Conservation (phyloP, 2,113 vertebrate species). For the Syngnathoides biaculeatus region DNA sequence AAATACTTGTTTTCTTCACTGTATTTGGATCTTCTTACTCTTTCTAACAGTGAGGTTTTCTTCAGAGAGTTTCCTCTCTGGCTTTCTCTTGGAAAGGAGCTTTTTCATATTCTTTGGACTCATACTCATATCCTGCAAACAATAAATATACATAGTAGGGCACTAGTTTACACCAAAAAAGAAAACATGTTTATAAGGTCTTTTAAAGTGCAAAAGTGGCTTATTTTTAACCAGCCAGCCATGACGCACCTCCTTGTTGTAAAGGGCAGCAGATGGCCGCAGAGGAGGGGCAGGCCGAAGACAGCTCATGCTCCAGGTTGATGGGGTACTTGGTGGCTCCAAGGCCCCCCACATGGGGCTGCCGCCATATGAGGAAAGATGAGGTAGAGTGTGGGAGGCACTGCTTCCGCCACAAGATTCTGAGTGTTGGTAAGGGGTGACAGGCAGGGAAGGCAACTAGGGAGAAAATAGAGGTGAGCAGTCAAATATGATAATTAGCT, state of each 20-base stretch:
- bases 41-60: conserved; percentile 92
- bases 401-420: conserved; percentile 79
- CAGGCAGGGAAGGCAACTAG: conserved; percentile 85
- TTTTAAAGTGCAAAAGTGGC: neutral
- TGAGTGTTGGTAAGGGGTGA: conserved; percentile 84
- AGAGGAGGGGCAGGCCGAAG: conserved; percentile 91
- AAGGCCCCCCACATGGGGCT: conserved; percentile 85
- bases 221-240: neutral
- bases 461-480: conserved; percentile 1
- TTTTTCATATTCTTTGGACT: conserved; percentile 98
- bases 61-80: conserved; percentile 93
- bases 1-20: no score
- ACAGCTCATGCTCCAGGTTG: conserved; percentile 96
- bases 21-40: conserved; percentile 82
- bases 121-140: conserved; percentile 85
- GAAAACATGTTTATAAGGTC: neutral
- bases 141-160: neutral
- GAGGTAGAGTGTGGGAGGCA: conserved; percentile 87
- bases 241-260: conserved; percentile 87
- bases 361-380: conserved; percentile 79
- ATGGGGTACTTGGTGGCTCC: conserved; percentile 88
- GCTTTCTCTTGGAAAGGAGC: conserved; percentile 92
- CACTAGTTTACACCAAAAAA: neutral
- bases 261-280: conserved; percentile 88
- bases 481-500: neutral